A percentile compares a stretch with the other conserved stretches of the same genome.
phyloP scores from a whole-genome alignment of 2,888 invertebrate species.

The Boloria selene region DNA sequence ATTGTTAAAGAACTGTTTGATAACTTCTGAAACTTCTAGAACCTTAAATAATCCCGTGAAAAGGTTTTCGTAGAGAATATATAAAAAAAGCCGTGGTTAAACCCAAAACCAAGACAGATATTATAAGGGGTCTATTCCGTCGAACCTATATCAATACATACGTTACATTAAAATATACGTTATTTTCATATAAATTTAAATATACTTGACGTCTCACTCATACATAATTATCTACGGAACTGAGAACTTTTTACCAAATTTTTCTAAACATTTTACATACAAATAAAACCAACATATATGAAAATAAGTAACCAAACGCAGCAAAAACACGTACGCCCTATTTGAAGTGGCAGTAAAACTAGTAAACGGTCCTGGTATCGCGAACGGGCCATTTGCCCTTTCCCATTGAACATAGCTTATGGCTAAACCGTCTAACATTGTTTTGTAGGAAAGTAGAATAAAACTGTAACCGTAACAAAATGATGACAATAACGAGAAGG shows the following conservation, averaged over 20 bases:
- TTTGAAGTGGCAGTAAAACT: constrained; percentile 19
- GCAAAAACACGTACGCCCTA: constrained; percentile 2
- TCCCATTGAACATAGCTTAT: constrained; percentile 5
- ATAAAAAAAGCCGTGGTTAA: too few species aligned
- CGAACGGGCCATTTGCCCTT: constrained; percentile 14
- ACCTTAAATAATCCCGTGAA: too few species aligned
- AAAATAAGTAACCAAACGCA: background rate
- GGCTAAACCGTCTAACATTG: constrained; percentile 9
- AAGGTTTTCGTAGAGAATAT: too few species aligned
- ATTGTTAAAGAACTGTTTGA: too few species aligned
- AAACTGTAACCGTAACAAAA: background rate
- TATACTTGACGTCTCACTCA: too few species aligned
- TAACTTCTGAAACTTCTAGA: too few species aligned
- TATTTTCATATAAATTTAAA: too few species aligned
- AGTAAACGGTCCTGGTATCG: constrained; percentile 19
- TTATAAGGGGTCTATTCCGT: too few species aligned
- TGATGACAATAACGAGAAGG: background rate
- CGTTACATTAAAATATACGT: too few species aligned
- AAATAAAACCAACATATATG: background rate
- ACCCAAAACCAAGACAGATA: too few species aligned
- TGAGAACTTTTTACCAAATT: background rate
- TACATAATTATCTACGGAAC: background rate
- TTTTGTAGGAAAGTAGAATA: background rate
- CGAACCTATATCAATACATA: too few species aligned
- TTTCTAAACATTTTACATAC: background rate